A percentile compares a stretch with the other conserved stretches of the same genome.
These are phyloP conservation scores for Cataglyphis altisquamis DNA, from an alignment of 2,888 invertebrate species.

Conservation along the genomic window DNA sequence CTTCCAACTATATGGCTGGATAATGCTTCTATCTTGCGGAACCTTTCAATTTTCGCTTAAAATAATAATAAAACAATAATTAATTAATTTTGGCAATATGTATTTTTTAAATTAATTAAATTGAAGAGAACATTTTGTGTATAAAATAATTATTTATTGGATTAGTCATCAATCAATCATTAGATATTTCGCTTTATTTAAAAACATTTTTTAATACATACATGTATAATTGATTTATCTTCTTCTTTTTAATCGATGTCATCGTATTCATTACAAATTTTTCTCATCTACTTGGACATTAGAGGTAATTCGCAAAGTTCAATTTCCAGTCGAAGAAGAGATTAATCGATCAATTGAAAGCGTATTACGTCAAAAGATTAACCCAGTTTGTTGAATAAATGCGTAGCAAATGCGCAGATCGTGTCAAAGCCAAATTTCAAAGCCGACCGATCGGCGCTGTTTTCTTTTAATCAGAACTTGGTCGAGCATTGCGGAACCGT, in stretches of 20 bases:
- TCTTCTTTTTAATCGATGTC: conserved; percentile 5
- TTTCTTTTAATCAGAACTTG: conserved; percentile 49
- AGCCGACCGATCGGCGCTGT: conserved; percentile 11
- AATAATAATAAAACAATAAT: neutral
- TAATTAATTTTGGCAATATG: neutral
- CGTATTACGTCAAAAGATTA: neutral
- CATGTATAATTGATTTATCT: conserved; percentile 1
- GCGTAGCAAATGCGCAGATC: neutral
- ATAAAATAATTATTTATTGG: neutral
- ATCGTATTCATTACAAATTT: conserved; percentile 21
- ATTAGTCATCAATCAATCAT: conserved; percentile 24
- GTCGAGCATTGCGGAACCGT: conserved; percentile 2
- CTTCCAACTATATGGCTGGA: neutral
- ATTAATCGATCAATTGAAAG: conserved; percentile 23
- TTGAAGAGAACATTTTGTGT: neutral
- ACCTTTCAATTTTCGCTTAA: neutral
- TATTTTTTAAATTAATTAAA: neutral
- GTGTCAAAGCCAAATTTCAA: conserved; percentile 17
- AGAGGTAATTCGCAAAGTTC: conserved; percentile 9
- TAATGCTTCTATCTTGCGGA: neutral
- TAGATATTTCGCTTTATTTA: neutral
- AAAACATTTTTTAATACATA: neutral
- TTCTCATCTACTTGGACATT: conserved; percentile 12
- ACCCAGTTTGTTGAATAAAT: conserved; percentile 1
- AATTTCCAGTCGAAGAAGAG: conserved; percentile 33